A percentile compares a stretch with the other conserved stretches of the same genome.
Conservation (phyloP, 2,888 invertebrate species). For the Yponomeuta cagnagella region DNA sequence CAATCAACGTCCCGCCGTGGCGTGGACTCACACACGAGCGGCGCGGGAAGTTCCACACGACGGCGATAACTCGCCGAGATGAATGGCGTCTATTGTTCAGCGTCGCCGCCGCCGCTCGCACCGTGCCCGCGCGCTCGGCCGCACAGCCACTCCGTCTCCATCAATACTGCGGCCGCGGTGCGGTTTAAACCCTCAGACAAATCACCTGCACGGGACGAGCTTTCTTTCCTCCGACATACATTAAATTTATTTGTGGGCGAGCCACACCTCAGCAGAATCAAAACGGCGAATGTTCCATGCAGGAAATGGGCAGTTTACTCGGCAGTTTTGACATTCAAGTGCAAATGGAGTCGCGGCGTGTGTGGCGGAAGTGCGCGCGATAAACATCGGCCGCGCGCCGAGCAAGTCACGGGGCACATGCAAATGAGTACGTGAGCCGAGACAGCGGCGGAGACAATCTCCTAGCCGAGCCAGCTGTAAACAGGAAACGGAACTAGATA, state of each 20-base stretch:
- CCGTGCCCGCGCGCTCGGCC: background rate
- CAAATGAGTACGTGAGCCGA: background rate
- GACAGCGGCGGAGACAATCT: background rate
- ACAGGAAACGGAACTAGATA: background rate
- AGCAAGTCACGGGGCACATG: background rate
- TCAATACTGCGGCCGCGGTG: conserved; percentile 2
- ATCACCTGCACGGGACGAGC: conserved; percentile 4
- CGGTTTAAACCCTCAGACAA: conserved; percentile 6
- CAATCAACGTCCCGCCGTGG: conserved; percentile 5
- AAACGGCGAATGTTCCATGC: background rate
- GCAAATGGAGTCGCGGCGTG: background rate
- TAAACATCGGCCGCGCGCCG: background rate
- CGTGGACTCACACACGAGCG: background rate
- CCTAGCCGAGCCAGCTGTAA: background rate
- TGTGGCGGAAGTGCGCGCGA: background rate
- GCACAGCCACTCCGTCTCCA: background rate
- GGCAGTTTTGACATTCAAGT: conserved; percentile 1
- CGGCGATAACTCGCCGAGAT: background rate
- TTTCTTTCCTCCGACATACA: background rate
- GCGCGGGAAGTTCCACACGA: background rate
- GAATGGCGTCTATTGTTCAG: background rate
- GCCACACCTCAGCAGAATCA: background rate
- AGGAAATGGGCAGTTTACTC: background rate
- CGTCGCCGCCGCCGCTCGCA: background rate
- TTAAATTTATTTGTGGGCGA: background rate